A percentile compares a stretch with the other conserved stretches of the same genome.
Conservation (phyloP, 1,140 invertebrate genomes). For the Drosophila persimilis region DNA sequence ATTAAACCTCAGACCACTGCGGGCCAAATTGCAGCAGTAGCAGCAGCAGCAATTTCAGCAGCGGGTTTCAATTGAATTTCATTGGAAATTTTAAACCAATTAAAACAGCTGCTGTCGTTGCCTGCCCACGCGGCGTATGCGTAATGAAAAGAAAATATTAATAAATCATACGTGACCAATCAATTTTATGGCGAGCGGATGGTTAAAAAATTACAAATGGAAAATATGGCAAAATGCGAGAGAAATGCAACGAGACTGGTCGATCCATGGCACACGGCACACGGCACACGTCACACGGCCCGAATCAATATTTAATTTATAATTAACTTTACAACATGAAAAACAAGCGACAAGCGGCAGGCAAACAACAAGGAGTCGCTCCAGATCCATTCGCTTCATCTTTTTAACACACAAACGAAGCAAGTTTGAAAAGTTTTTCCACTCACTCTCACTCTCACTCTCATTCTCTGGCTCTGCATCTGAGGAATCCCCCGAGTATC, state of each 20-base stretch:
- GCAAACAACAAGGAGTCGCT: constrained; percentile 51
- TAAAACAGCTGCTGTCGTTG: constrained; percentile 71
- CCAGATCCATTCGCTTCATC: constrained; percentile 56
- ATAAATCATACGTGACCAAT: constrained; percentile 81
- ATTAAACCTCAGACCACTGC: constrained; percentile 77
- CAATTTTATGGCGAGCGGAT: constrained; percentile 64
- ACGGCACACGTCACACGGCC: constrained; percentile 46
- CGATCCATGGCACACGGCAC: neutral
- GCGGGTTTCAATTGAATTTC: constrained; percentile 40
- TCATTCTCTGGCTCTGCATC: too few relatives aligned
- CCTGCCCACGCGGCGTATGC: constrained; percentile 69
- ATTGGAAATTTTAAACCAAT: constrained; percentile 79
- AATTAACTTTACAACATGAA: constrained; percentile 81
- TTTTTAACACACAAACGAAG: constrained; percentile 58
- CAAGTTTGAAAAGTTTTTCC: constrained; percentile 24
- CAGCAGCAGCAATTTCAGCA: constrained; percentile 6
- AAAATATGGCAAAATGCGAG: constrained; percentile 2
- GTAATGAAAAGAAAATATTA: constrained; percentile 81
- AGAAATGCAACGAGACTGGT: constrained; percentile 33
- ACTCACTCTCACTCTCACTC: neutral
- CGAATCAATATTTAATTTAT: constrained; percentile 82
- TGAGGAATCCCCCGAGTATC: neutral
- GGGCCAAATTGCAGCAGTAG: constrained; percentile 53
- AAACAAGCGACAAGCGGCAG: constrained; percentile 59
- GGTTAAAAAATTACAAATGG: constrained; percentile 18